phyloP scores from a whole-genome alignment of 2,888 invertebrate genomes.

The Cyclophora albipunctata region DNA sequence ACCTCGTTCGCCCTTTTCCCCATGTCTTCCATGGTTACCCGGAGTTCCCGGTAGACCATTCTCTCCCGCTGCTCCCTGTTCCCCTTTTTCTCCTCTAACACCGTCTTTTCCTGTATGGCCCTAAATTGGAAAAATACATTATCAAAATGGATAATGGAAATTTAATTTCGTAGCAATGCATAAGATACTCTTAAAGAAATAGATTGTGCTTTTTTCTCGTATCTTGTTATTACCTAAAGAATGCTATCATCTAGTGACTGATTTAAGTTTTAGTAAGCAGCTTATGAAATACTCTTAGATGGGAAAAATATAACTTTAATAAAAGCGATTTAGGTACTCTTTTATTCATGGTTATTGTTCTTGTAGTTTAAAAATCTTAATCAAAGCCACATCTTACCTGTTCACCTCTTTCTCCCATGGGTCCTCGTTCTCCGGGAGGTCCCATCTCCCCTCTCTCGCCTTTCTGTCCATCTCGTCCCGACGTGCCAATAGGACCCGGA shows the following conservation, averaged over 20 bases:
- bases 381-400: slow-evolving; percentile 22
- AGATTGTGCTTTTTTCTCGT: no score
- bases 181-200: no score
- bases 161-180: no score
- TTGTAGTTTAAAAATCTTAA: no score
- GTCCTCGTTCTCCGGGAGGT: slow-evolving; percentile 58
- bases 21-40: slow-evolving; percentile 82
- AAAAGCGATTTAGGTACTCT: no score
- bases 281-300: no score
- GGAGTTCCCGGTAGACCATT: slow-evolving; percentile 81
- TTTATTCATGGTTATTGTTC: no score
- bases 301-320: no score
- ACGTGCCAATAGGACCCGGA: slow-evolving; percentile 37
- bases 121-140: slow-evolving; percentile 22
- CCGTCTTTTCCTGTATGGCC: slow-evolving; percentile 39
- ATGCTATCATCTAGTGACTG: no score
- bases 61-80: slow-evolving; percentile 66
- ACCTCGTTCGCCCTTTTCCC: slow-evolving; percentile 70
- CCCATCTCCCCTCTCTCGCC: slow-evolving; percentile 78
- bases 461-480: slow-evolving; percentile 73
- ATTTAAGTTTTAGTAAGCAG: no score
- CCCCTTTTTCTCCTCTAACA: slow-evolving; percentile 47
- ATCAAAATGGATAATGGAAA: background rate
- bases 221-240: no score
- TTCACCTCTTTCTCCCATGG: slow-evolving; percentile 67